phyloP scores from a whole-genome alignment of 2,888 invertebrate genomes.

The Agrilus biguttatus region DNA sequence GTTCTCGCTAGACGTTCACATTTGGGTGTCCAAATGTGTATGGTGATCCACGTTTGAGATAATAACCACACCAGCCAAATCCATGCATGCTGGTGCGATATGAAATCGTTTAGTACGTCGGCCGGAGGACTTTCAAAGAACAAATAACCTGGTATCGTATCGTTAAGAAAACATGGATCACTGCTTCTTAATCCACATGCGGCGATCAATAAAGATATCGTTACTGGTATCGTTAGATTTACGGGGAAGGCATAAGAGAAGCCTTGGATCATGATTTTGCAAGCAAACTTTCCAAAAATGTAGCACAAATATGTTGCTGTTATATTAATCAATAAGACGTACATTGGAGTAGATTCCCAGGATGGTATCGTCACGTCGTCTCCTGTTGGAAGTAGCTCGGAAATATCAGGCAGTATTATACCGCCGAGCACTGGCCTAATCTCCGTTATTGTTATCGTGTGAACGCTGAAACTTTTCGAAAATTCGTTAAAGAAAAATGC shows the following conservation, averaged over 20 bases:
- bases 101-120: conserved; percentile 68
- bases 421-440: conserved; percentile 46
- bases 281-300: conserved; percentile 88
- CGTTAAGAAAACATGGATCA: conserved; percentile 80
- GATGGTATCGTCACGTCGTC: conserved; percentile 62
- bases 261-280: conserved; percentile 92
- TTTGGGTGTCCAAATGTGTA: conserved; percentile 97
- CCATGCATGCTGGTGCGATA: conserved; percentile 82
- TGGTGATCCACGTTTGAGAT: conserved; percentile 91
- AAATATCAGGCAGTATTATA: conserved; percentile 53
- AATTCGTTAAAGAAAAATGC: conserved; percentile 64
- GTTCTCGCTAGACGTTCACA: conserved; percentile 93
- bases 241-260: conserved; percentile 96
- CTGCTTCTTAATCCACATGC: conserved; percentile 77
- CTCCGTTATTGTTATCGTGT: conserved; percentile 66
- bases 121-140: conserved; percentile 84
- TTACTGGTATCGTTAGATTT: conserved; percentile 80
- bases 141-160: conserved; percentile 72
- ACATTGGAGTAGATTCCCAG: conserved; percentile 55
- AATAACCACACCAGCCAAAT: conserved; percentile 85
- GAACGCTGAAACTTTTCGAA: conserved; percentile 59
- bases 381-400: conserved; percentile 60
- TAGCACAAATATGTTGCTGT: conserved; percentile 77
- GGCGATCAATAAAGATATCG: conserved; percentile 74
- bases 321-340: conserved; percentile 68